Evolutionary conservation across 1,140 invertebrate genomes (phyloP), one percentile per base, ranked within the genome.

Genomic region (Lineus longissimus): DNA sequence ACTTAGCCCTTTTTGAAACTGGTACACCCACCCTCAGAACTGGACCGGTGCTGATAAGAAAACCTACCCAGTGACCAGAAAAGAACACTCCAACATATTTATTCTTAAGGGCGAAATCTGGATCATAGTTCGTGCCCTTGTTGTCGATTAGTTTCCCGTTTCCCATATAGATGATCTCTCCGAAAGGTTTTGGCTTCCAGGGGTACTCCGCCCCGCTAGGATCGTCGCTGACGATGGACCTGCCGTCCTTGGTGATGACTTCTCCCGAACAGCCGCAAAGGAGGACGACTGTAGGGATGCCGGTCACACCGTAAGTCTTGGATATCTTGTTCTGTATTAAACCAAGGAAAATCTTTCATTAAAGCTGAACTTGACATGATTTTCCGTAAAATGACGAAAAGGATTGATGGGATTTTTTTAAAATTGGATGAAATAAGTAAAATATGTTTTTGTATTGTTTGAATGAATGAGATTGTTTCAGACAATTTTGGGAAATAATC

Each of bases 41-140:
- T 6, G n/a, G 60, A 51, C 31, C n/a, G 19, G 6, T 27, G 6
- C 9, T 54, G 25, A 4, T 27, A 25, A 55, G 23, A 59, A 22
- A 9, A 63, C 73, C 63, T 69, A 91, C 90, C 90, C 90, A 92
- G 76, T 91, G 87, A 31, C 90, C 91, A 45, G 90, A 89, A 75
- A 93, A 92, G 76, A 92, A 92, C 68, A 91, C 85, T 17, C 88
- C 89, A 72, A 87, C 86, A 59, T 89, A 85, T 65, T 86, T 86
- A 64, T 87, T 83, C 65, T 74, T 77, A 43, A 83, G 65, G 15
- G 69, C 65, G 55, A 69, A 67, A 13, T 73, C 63, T 40, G 74
- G 72, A 55, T 72, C 64, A 17, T 79, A 71, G 57, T 75, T 74
- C 55, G 84, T 83, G 1, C 77, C 80, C 30, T 84, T 84, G 58